Evolutionary conservation across 2,113 vertebrate genomes (phyloP), one percentile per base, ranked within the genome.

Genomic region (Ellobius talpinus): DNA sequence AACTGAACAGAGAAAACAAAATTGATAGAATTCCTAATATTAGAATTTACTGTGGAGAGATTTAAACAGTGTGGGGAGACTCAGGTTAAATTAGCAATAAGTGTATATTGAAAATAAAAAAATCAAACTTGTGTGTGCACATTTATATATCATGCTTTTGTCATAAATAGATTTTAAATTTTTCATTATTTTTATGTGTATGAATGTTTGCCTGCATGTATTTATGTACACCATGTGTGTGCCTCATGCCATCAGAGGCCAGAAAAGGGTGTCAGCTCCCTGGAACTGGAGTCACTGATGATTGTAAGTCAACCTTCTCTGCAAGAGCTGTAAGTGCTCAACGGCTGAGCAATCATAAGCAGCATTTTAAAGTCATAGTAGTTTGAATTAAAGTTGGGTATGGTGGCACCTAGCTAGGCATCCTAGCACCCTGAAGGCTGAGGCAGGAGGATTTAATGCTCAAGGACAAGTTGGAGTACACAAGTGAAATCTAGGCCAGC

Each of bases 1-100:
- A 33, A 92, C 61, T 96, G 91, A 65, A 66, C 84, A 58, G 73
- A 77, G 88, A 88, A 74, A 95, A 74, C 74, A 82, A 93, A 91
- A 65, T 47, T 63, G 39, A n/a, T 65, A 90, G 47, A 79, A 95
- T 90, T 96, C 47, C 50, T 50, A 79, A 50, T 93, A 24, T 87
- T 92, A 93, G 55, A 92, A 87, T 87, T 95, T 90, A 79, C 21
- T 45, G 36, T 85, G 31, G 50, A 92, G 55, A 55, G 24, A 66
- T 90, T 82, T 96, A 76, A 96, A 81, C 52, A 96, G 84, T 16
- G 55, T 4, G 33, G n/a, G 21, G 14, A 86, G 29, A 89, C 14
- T 14, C 36, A 19, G 6, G 26, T 92, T 96, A 52, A 81, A 77
- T 81, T 90, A 92, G 47, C 90, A 39, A 74, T 58, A 76, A 58